These are phyloP conservation scores for Chrysomela aeneicollis DNA, from an alignment of 2,888 invertebrate species.

Conservation along the genomic window DNA sequence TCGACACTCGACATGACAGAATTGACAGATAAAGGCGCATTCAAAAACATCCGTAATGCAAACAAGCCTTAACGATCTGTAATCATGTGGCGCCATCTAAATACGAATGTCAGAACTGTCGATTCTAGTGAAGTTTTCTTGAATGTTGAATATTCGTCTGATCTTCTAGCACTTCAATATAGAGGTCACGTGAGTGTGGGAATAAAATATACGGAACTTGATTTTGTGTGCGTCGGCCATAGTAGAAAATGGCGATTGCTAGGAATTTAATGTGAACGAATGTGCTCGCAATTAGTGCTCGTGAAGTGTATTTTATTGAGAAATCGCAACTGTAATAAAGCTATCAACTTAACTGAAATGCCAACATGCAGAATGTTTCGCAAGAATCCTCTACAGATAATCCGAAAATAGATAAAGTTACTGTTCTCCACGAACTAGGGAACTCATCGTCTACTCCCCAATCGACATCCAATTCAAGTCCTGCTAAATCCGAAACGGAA, in stretches of 20 bases:
- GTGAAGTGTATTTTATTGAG: slow-evolving; percentile 55
- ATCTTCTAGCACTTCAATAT: slow-evolving; percentile 12
- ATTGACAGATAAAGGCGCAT: too few relatives aligned
- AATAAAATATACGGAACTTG: slow-evolving; percentile 49
- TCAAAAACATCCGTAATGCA: too few relatives aligned
- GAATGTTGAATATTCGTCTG: neutral
- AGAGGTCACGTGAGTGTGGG: slow-evolving; percentile 47
- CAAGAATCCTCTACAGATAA: slow-evolving; percentile 78
- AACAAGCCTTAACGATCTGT: too few relatives aligned
- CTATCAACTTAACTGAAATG: slow-evolving; percentile 69
- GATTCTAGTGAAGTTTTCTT: neutral
- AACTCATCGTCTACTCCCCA: slow-evolving; percentile 83
- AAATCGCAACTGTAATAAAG: slow-evolving; percentile 60
- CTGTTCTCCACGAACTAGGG: slow-evolving; percentile 74
- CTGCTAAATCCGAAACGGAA: slow-evolving; percentile 86
- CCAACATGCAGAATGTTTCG: slow-evolving; percentile 93
- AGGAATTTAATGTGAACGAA: slow-evolving; percentile 69
- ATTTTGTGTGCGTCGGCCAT: slow-evolving; percentile 66
- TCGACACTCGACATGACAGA: too few relatives aligned
- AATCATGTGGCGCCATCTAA: too few relatives aligned
- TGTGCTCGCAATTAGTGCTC: slow-evolving; percentile 59
- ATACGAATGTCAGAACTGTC: neutral
- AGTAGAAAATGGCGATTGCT: slow-evolving; percentile 78
- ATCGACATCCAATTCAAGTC: slow-evolving; percentile 78
- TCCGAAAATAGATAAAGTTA: slow-evolving; percentile 83